Evolutionary conservation across 1,140 invertebrate species (phyloP), one percentile per base, ranked within the genome.

Genomic region (Nephila pilipes): DNA sequence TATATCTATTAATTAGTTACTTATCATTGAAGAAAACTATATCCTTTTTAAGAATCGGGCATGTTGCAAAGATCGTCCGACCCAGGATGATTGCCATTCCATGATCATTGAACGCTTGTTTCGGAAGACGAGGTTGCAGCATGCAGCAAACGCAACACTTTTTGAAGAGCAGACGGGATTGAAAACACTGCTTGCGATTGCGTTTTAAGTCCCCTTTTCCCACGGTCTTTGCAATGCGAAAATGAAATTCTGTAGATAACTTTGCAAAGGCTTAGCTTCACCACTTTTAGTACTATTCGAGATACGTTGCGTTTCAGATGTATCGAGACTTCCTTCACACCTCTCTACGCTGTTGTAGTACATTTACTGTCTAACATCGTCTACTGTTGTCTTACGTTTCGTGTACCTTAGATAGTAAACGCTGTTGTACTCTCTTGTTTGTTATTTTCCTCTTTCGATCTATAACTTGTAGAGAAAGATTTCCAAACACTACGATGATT

Each of bases 191-290:
- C 80, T 83, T 83, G 54, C 80, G 46, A 46, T 46, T 36, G n/a
- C 16, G 81, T 55, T 22, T 83, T 22, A 20, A 16, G 46, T 4
- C n/a, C 65, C 29, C 46, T 75, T 54, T 58, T 58, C 79, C 80
- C 36, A 57, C 58, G 29, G 91, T 93, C 91, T 93, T 93, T 93
- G 91, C 91, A 93, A 93, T 93, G 91, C 91, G 91, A 87, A 93
- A 85, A 79, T 36, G 58, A 36, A 93, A 87, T 93, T 93, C 16
- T 5, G 2, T 93, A 93, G 91, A 87, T 79, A 93, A 93, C 91
- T 93, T 93, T 93, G 91, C 91, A 93, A 93, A 87, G 91, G 87
- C 83, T 22, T 93, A 93, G 91, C 55, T 79, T 63, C n/a, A 32
- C 65, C 60, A 46, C 46, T 90, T 90, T 90, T 38, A 81, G 89